Percentiles rank a stretch among this genome's conserved stretches.
phyloP scores from a whole-genome alignment of 2,888 invertebrate genomes.

The Luperina nickerlii region DNA sequence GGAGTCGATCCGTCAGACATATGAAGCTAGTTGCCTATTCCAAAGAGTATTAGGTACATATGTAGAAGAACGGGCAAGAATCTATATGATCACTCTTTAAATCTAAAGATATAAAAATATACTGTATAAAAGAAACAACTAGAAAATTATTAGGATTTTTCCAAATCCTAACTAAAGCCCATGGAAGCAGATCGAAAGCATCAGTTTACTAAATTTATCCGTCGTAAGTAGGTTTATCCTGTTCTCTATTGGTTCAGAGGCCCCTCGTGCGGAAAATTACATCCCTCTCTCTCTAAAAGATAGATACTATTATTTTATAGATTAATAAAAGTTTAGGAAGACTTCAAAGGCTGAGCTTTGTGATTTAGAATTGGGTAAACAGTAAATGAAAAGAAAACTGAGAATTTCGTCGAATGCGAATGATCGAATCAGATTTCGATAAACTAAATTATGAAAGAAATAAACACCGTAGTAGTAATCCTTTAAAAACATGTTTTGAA shows the following conservation, averaged over 20 bases:
- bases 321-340: constrained; percentile 64
- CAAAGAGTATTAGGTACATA: neutral
- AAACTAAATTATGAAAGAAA: neutral
- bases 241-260: constrained; percentile 78
- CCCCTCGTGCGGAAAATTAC: constrained; percentile 80
- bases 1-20: neutral
- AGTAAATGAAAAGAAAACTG: constrained; percentile 16
- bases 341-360: constrained; percentile 51
- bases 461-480: neutral
- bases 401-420: neutral
- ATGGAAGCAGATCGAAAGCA: constrained; percentile 70
- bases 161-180: constrained; percentile 68
- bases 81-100: neutral
- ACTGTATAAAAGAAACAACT: constrained; percentile 29
- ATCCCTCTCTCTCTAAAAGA: constrained; percentile 70
- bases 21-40: neutral
- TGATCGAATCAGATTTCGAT: neutral
- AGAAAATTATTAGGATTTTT: constrained; percentile 66
- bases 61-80: neutral
- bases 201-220: constrained; percentile 78
- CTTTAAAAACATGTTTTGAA: neutral
- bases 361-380: constrained; percentile 33
- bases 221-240: constrained; percentile 77
- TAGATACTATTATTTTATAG: constrained; percentile 65
- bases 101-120: neutral